These are phyloP conservation scores for Hemichromis elongatus DNA, from an alignment of 2,113 vertebrate genomes.

Conservation along the genomic window DNA sequence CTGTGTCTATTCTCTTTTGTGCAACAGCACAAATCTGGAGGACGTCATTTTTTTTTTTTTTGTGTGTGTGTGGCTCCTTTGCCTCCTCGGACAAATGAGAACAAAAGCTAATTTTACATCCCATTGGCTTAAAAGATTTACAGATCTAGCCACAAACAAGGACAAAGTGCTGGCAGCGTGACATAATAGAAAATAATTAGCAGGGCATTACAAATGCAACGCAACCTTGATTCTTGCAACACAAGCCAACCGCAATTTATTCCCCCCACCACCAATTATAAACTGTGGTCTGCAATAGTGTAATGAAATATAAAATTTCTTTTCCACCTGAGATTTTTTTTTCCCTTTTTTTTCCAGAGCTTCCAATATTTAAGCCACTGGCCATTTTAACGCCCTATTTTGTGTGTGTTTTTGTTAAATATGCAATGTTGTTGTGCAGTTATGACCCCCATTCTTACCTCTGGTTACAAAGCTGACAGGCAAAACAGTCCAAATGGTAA, in stretches of 20 bases:
- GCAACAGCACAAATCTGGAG: background rate
- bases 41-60: background rate
- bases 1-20: background rate
- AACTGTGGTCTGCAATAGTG: background rate
- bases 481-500: slow-evolving; percentile 99
- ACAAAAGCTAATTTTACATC: slow-evolving; percentile 37
- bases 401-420: background rate
- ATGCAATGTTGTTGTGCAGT: slow-evolving; percentile 33
- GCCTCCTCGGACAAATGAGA: background rate
- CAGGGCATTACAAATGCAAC: slow-evolving; percentile 24
- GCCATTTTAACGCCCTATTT: slow-evolving; percentile 29
- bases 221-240: background rate
- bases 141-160: slow-evolving; percentile 42
- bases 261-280: background rate
- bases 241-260: background rate
- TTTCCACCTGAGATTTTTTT: background rate
- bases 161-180: slow-evolving; percentile 27
- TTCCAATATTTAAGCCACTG: slow-evolving; percentile 27
- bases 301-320: background rate
- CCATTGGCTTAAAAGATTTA: slow-evolving; percentile 46
- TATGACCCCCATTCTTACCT: slow-evolving; percentile 81
- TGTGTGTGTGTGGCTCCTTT: background rate
- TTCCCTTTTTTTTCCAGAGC: background rate
- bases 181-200: slow-evolving; percentile 46
- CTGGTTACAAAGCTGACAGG: slow-evolving; percentile 99